Evolutionary conservation across 2,888 invertebrate species (phyloP).

Genomic region (Creontiades dilutus): DNA sequence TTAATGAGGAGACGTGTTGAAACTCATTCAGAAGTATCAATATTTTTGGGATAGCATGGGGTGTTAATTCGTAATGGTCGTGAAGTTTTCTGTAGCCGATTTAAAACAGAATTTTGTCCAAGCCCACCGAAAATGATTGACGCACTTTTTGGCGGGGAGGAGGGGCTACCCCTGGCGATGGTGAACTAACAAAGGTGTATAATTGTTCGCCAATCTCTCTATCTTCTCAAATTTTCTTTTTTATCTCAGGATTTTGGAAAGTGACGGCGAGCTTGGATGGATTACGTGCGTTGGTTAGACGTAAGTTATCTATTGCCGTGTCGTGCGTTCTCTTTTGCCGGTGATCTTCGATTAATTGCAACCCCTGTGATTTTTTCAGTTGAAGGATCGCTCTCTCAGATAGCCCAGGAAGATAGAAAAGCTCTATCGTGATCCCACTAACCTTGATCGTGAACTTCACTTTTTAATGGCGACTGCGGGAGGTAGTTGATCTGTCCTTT

Average conservation of each 20-base stretch:
- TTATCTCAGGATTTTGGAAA: not conserved
- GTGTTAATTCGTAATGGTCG: no score
- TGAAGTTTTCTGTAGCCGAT: no score
- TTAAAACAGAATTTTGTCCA: no score
- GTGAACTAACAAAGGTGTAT: no score
- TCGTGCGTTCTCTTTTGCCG: slow-evolving; percentile 26
- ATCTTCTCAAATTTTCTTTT: no score
- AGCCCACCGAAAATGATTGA: no score
- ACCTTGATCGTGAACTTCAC: slow-evolving; percentile 57
- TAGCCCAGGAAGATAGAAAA: slow-evolving; percentile 10
- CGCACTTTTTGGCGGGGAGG: no score
- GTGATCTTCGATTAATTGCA: not conserved
- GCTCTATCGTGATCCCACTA: slow-evolving; percentile 51
- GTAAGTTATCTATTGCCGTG: slow-evolving; percentile 21
- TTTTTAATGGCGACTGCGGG: not conserved
- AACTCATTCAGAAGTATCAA: no score
- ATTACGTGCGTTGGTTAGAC: not conserved
- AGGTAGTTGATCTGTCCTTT: not conserved
- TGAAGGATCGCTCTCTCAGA: slow-evolving; percentile 39
- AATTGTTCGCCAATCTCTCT: no score
- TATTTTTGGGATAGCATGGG: no score
- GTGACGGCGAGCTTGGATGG: not conserved
- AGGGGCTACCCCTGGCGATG: no score
- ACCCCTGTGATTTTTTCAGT: not conserved
- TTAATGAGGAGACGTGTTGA: no score